Evolutionary conservation across 2,888 invertebrate genomes (phyloP).

Genomic region (Drosophila pseudotalamancana): DNA sequence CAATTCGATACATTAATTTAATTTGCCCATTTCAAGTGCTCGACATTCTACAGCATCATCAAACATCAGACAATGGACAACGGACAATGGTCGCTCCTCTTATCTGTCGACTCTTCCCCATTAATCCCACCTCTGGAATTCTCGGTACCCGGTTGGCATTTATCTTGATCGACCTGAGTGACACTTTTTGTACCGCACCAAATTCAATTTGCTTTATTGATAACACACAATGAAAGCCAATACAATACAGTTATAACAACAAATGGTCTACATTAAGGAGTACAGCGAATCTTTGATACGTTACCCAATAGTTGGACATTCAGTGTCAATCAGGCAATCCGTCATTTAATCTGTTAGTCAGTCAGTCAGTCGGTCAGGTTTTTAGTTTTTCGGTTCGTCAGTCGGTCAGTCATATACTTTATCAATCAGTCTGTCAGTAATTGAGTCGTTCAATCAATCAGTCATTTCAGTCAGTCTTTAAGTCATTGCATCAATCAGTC

Average conservation of each 20-base stretch:
- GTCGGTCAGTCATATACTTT: no score
- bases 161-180: slow-evolving; percentile 75
- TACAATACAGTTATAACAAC: slow-evolving; percentile 46
- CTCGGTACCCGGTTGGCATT: slow-evolving; percentile 50
- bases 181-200: slow-evolving; percentile 65
- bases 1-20: slow-evolving; percentile 61
- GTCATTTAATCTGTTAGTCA: not conserved
- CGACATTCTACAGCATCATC: slow-evolving; percentile 45
- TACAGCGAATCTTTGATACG: slow-evolving; percentile 16
- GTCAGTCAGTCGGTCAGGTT: not conserved
- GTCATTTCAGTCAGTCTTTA: not conserved
- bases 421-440: no score
- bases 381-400: no score
- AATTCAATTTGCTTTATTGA: slow-evolving; percentile 79
- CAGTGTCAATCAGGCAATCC: no score
- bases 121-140: not conserved
- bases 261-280: not conserved
- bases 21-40: slow-evolving; percentile 52
- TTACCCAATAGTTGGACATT: not conserved
- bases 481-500: not conserved
- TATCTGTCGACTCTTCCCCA: not conserved
- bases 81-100: not conserved
- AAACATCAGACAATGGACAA: slow-evolving; percentile 59
- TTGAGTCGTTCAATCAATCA: no score
- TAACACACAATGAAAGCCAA: slow-evolving; percentile 57